Evolutionary conservation across 2,888 invertebrate species (phyloP).

Genomic region (Chloromyia formosa): DNA sequence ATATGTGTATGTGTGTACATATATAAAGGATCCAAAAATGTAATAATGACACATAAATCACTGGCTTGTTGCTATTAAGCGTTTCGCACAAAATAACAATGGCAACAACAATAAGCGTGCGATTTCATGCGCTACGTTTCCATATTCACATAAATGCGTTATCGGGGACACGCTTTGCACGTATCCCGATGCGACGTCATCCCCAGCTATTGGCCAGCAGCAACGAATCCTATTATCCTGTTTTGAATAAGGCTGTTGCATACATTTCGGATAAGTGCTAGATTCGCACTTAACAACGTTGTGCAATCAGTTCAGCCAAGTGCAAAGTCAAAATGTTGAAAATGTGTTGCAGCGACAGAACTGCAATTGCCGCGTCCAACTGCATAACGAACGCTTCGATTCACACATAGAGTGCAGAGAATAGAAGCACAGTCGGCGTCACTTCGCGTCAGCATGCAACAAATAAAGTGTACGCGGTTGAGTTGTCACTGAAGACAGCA

Average conservation of each 20-base stretch:
- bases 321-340: conserved; percentile 24
- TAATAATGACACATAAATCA: conserved; percentile 51
- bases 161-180: neutral
- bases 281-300: conserved; percentile 29
- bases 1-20: conserved; percentile 39
- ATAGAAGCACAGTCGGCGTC: neutral
- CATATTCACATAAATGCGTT: neutral
- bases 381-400: neutral
- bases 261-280: conserved; percentile 27
- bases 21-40: conserved; percentile 49
- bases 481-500: conserved; percentile 13
- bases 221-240: conserved; percentile 19
- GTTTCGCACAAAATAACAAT: conserved; percentile 31
- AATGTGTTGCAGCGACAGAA: conserved; percentile 9
- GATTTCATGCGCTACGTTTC: neutral
- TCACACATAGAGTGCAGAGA: neutral
- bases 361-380: neutral
- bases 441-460: conserved; percentile 15
- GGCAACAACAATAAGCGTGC: conserved; percentile 21
- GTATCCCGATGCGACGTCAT: conserved; percentile 15
- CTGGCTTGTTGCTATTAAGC: conserved; percentile 46
- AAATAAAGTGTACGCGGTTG: conserved; percentile 31
- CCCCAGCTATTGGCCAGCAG: conserved; percentile 19
- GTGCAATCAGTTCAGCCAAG: conserved; percentile 41
- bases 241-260: conserved; percentile 34